Conservation (phyloP, 1,140 invertebrate genomes). For the Aricia agestis region DNA sequence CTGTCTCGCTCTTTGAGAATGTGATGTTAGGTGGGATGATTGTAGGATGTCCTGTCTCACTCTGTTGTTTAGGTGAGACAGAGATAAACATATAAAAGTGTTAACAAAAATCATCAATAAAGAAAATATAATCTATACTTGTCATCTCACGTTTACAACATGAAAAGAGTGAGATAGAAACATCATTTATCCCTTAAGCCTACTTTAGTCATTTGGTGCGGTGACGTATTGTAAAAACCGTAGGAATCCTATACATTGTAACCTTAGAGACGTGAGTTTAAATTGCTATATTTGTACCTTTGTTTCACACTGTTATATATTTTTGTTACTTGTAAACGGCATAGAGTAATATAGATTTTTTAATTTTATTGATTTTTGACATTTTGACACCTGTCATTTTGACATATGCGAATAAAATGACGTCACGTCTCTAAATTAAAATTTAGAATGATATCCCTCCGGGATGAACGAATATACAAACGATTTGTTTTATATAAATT, state of each 20-base stretch:
- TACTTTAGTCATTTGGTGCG: neutral
- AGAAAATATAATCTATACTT: too few relatives aligned
- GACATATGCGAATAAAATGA: neutral
- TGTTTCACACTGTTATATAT: constrained; percentile 2
- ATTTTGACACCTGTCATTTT: constrained; percentile 2
- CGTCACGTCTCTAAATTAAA: neutral
- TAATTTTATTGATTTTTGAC: neutral
- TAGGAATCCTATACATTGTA: constrained; percentile 8
- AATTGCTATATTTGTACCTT: neutral
- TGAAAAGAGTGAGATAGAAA: neutral
- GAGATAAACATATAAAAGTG: neutral
- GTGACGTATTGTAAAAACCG: constrained; percentile 19
- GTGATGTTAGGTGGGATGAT: too few relatives aligned
- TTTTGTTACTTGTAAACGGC: neutral
- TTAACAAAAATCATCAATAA: too few relatives aligned
- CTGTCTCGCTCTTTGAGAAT: neutral
- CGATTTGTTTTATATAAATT: constrained; percentile 51
- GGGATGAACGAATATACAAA: constrained; percentile 30
- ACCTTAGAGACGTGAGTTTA: constrained; percentile 33
- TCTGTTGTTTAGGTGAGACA: neutral
- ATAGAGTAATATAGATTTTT: constrained; percentile 7
- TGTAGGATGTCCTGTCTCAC: too few relatives aligned
- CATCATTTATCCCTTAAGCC: neutral
- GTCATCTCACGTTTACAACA: neutral
- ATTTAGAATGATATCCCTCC: neutral